Percentiles rank a stretch among this genome's conserved stretches.
phyloP scores from a whole-genome alignment of 1,140 invertebrate species.

The Ganaspis sp. region DNA sequence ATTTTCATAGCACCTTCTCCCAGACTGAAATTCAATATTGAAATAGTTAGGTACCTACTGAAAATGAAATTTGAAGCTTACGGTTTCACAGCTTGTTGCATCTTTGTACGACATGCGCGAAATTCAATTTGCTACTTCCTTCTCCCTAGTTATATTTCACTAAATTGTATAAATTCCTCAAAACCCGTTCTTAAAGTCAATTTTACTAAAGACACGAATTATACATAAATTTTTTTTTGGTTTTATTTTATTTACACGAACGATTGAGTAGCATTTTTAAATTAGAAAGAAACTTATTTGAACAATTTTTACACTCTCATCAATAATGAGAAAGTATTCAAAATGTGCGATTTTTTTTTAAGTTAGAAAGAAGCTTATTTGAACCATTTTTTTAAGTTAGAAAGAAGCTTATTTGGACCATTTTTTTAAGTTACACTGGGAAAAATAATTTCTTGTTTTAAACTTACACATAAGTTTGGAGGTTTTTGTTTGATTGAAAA shows the following conservation, averaged over 20 bases:
- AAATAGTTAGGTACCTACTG: slow-evolving; percentile 22
- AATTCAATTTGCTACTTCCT: slow-evolving; percentile 17
- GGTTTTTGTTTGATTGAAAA: too few relatives aligned
- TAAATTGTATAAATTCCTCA: background rate
- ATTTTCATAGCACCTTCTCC: slow-evolving; percentile 23
- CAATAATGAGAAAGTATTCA: too few relatives aligned
- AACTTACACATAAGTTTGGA: too few relatives aligned
- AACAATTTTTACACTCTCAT: too few relatives aligned
- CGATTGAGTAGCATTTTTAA: too few relatives aligned
- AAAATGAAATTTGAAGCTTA: slow-evolving; percentile 29
- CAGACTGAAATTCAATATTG: slow-evolving; percentile 27
- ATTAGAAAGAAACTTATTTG: background rate
- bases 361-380: too few relatives aligned
- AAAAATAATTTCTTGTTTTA: too few relatives aligned
- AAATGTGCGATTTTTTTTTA: too few relatives aligned
- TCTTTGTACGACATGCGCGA: slow-evolving; percentile 1
- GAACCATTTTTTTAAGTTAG: background rate
- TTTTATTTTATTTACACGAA: too few relatives aligned
- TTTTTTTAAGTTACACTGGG: too few relatives aligned
- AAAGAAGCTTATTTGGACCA: background rate
- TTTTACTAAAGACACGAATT: background rate
- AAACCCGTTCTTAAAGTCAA: background rate
- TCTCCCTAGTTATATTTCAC: background rate
- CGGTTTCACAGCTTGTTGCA: slow-evolving; percentile 24
- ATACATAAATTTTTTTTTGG: too few relatives aligned